Percentiles rank a stretch among this genome's conserved stretches.
These are phyloP conservation scores for Tethya wilhelma DNA, from an alignment of 37 sponge, comb jelly and placozoan species.

Conservation along the genomic window DNA sequence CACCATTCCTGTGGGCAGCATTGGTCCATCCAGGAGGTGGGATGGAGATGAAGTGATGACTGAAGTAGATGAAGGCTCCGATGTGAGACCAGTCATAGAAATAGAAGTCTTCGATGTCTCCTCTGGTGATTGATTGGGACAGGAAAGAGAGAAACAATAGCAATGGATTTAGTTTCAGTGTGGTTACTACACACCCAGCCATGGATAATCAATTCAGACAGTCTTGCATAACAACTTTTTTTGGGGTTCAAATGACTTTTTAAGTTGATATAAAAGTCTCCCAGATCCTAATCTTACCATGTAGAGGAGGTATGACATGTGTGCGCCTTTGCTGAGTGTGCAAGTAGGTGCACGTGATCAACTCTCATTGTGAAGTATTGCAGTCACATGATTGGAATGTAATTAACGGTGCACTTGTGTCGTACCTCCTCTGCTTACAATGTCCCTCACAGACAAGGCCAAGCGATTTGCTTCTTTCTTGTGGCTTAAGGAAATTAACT, in stretches of 20 bases:
- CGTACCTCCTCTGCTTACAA: neutral
- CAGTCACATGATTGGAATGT: neutral
- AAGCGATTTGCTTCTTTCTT: neutral
- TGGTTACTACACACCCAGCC: neutral
- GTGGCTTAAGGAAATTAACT: neutral
- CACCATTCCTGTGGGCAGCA: slow-evolving; percentile 88
- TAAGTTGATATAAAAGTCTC: no score
- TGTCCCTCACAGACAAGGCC: neutral
- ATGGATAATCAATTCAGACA: neutral
- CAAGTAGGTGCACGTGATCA: no score
- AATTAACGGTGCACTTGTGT: neutral
- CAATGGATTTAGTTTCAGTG: neutral
- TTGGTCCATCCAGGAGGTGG: slow-evolving; percentile 97
- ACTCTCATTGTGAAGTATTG: neutral
- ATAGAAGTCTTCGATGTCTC: slow-evolving; percentile 67
- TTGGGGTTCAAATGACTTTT: no score
- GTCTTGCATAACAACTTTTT: neutral
- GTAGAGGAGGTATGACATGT: no score
- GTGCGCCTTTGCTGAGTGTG: no score
- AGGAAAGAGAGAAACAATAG: neutral
- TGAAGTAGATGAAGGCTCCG: slow-evolving; percentile 93
- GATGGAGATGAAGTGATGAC: slow-evolving; percentile 92
- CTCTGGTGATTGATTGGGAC: slow-evolving; percentile 6
- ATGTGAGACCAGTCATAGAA: slow-evolving; percentile 97
- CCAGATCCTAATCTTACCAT: no score